Base-by-base conservation (phyloP, 2,797 vertebrate species). In the Manis javanica region DNA sequence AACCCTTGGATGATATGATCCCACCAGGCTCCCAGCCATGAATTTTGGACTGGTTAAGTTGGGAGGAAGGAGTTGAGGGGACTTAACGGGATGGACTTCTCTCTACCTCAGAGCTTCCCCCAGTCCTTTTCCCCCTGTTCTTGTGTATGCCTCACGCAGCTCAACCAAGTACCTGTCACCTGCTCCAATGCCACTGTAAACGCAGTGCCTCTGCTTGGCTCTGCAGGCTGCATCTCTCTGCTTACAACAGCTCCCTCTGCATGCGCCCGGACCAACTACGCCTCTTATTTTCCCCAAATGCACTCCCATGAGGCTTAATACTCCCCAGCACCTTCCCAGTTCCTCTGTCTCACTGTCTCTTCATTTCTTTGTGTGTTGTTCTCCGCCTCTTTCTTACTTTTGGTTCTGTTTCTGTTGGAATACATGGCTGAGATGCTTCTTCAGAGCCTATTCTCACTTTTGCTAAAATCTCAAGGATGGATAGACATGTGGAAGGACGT, bases 121-220 rank as follows among this genome's bases (percentile, higher is more conserved):
- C n/a, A 1, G 3, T 24, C 21, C 23, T 23, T 19, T n/a, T n/a
- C 14, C 24, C 21, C n/a, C 42, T n/a, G 37, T 74, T 69, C 64
- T 75, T 79, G 3, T 23, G 29, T 37, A 71, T 14, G 69, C 64
- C 42, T 66, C 66, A 14, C 69, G 55, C 81, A 39, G 71, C 31
- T 29, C 49, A 9, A 10, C 57, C 57, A 64, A 42, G 19, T 3
- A 16, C 59, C 82, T 5, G 5, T 19, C 37, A 0, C 0, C 51
- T 0, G 39, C 37, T 55, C 46, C 12, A 19, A 0, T 31, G 53
- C 53, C 1, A 0, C 51, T 18, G 69, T 64, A 9, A 3, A 53
- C 0, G 46, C 0, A 19, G 8, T 0, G 0, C 24, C 26, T 77
- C n/a, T 49, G 79, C 74, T 66, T 0, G 0, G 79, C 75, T 51